phyloP scores from a whole-genome alignment of 2,113 vertebrate genomes.

The Ovis aries region DNA sequence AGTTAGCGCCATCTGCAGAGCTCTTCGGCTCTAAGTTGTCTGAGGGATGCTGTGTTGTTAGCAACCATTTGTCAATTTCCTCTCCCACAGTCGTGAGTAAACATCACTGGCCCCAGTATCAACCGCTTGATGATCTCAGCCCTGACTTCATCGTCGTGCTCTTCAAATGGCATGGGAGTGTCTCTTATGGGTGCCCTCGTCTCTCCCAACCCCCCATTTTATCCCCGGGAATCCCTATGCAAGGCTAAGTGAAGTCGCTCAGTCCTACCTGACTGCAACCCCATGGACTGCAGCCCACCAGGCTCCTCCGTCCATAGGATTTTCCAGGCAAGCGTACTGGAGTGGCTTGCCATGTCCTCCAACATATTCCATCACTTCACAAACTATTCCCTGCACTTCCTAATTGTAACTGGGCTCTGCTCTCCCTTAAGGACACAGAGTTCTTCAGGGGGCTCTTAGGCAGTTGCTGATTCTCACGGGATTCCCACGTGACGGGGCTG shows the following conservation, averaged over 20 bases:
- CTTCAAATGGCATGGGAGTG: neutral
- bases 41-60: slow-evolving; percentile 13
- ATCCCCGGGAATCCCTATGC: neutral
- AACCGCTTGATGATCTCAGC: neutral
- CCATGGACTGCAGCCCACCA: neutral
- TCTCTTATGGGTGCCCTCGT: neutral
- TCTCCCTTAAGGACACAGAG: neutral
- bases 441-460: neutral
- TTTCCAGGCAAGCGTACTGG: neutral
- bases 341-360: neutral
- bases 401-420: neutral
- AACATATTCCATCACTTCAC: neutral
- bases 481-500: neutral
- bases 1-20: slow-evolving; percentile 14
- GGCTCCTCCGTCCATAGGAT: neutral
- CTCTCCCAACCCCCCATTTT: neutral
- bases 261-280: rapidly evolving
- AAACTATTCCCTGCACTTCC: neutral
- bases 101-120: neutral
- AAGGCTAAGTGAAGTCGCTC: neutral
- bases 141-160: neutral
- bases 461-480: neutral
- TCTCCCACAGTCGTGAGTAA: slow-evolving; percentile 13
- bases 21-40: neutral
- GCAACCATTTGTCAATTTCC: slow-evolving; percentile 13